phyloP scores from a whole-genome alignment of 2,888 invertebrate genomes.

The Stenchaetothrips biformis region DNA sequence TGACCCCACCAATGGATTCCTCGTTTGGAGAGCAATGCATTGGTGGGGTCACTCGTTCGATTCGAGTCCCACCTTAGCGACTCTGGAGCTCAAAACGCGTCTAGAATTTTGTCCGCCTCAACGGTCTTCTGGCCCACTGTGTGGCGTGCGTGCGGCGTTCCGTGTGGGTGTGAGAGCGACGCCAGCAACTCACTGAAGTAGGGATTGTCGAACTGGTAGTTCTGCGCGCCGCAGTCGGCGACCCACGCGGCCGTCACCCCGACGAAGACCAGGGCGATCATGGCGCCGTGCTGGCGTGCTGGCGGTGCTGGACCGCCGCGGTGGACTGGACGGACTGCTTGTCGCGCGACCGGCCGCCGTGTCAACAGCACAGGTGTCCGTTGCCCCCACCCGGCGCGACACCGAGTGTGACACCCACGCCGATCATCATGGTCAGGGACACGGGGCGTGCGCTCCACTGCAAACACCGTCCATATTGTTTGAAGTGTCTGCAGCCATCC shows the following conservation, averaged over 20 bases:
- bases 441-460: too few species aligned
- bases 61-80: too few species aligned
- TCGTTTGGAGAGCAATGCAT: too few species aligned
- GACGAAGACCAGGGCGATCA: background rate
- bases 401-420: background rate
- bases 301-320: too few species aligned
- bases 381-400: background rate
- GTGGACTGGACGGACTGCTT: background rate
- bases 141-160: too few species aligned
- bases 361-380: background rate
- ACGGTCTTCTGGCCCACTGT: too few species aligned
- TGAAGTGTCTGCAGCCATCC: too few species aligned
- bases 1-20: too few species aligned
- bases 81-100: too few species aligned
- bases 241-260: background rate
- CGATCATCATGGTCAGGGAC: background rate
- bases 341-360: background rate
- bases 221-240: background rate
- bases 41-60: too few species aligned
- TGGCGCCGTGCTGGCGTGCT: background rate
- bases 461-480: too few species aligned
- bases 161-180: background rate
- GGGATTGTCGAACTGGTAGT: background rate
- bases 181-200: background rate
- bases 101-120: too few species aligned